A percentile compares a stretch with the other conserved stretches of the same genome.
phyloP scores from a whole-genome alignment of 2,888 invertebrate species.

The Octodonta nipae region DNA sequence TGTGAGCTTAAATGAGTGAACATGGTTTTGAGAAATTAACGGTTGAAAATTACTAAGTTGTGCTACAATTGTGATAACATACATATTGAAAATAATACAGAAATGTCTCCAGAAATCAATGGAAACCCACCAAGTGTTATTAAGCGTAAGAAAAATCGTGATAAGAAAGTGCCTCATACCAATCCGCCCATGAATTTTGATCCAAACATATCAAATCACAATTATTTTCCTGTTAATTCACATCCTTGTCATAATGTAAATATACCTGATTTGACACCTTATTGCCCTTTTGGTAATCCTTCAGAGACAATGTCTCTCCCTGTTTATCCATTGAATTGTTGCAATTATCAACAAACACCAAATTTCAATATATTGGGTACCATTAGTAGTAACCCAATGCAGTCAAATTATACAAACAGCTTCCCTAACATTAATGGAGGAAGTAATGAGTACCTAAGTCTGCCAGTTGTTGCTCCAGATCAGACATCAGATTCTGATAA shows the following conservation, averaged over 20 bases:
- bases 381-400: constrained; percentile 19
- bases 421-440: constrained; percentile 15
- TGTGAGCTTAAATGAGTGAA: too few species aligned
- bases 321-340: constrained; percentile 45
- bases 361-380: constrained; percentile 18
- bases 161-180: constrained; percentile 21
- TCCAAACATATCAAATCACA: constrained; percentile 23
- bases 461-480: constrained; percentile 58
- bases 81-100: too few species aligned
- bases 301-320: constrained; percentile 52
- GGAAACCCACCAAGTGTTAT: constrained; percentile 32
- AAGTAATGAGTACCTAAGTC: constrained; percentile 45
- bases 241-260: constrained; percentile 19
- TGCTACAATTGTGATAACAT: too few species aligned
- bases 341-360: constrained; percentile 18
- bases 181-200: constrained; percentile 18
- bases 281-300: constrained; percentile 25
- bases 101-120: constrained; percentile 32
- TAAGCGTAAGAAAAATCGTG: constrained; percentile 33
- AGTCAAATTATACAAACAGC: constrained; percentile 13
- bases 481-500: constrained; percentile 36
- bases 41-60: too few species aligned
- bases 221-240: constrained; percentile 21
- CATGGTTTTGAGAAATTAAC: too few species aligned
- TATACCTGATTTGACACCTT: constrained; percentile 23